Evolutionary conservation across 2,113 vertebrate species (phyloP), one percentile per base, ranked within the genome.

Genomic region (Notiomystis cincta): DNA sequence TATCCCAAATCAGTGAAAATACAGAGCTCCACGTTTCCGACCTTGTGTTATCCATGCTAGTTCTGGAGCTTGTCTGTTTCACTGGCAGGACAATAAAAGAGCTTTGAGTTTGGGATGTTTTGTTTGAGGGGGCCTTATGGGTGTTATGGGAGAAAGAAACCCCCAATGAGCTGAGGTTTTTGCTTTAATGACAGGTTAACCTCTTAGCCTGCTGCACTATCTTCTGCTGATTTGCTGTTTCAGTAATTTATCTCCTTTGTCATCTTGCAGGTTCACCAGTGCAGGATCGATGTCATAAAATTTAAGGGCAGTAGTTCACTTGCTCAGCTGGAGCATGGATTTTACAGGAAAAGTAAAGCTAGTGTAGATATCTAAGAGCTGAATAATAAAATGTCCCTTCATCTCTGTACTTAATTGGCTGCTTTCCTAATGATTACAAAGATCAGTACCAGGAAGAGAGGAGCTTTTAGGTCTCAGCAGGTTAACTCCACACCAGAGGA

Each of bases 401-500:
- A 87, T 54, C 87, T 91, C 6, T 82, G 57, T 45, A 57, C 77
- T 95, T 88, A 96, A 95, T 96, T 95, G 95, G 90, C 81, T 51
- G 21, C 57, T 78, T 77, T 90, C 66, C 69, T 87, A 53, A 57
- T 94, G 66, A 93, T 92, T 93, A 72, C 76, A 96, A 95, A 95
- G 92, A 93, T 96, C 92, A 94, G 53, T 66, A 35, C 48, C 50
- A 89, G 69, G 83, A 95, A 96, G 70, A 96, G 48, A 94, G 80
- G 54, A 95, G 87, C 93, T 90, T 95, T 96, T 94, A 93, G 67
- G 88, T 96, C 92, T 92, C 90, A 83, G 88, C 78, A 86, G 91
- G 96, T 93, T 96, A 96, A 95, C 90, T 76, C 89, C 64, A 70
- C 62, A 77, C 45, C 65, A 79, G 73, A 95, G 80, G 76, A 95